A percentile compares a stretch with the other conserved stretches of the same genome.
These are phyloP conservation scores for Agrotis clavis DNA, from an alignment of 2,888 invertebrate species.

Conservation along the genomic window DNA sequence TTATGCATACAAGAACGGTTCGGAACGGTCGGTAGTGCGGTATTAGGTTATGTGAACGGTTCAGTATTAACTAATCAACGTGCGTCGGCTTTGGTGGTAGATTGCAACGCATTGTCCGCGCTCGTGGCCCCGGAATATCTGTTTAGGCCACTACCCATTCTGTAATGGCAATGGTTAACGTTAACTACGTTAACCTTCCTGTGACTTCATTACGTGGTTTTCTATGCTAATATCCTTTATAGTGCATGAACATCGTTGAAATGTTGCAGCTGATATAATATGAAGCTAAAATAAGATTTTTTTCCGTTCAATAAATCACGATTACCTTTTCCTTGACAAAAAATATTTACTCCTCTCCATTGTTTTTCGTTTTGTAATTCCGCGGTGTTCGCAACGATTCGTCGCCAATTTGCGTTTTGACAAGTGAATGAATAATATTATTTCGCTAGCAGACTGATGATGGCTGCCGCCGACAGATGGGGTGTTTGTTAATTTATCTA, in stretches of 20 bases:
- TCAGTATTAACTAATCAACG: conserved; percentile 90
- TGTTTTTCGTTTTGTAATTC: conserved; percentile 66
- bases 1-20: conserved; percentile 91
- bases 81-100: conserved; percentile 88
- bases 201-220: conserved; percentile 77
- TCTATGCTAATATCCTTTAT: conserved; percentile 67
- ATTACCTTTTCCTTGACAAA: conserved; percentile 38
- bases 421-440: conserved; percentile 87
- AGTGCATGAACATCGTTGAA: conserved; percentile 29
- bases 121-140: conserved; percentile 90
- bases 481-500: conserved; percentile 73
- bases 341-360: conserved; percentile 49
- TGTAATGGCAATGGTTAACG: conserved; percentile 87
- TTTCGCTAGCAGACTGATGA: conserved; percentile 75
- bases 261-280: not conserved
- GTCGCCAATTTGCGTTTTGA: conserved; percentile 84
- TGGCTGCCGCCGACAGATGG: conserved; percentile 75
- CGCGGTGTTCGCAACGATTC: conserved; percentile 72
- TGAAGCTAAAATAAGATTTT: not conserved
- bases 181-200: conserved; percentile 83
- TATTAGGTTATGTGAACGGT: conserved; percentile 87
- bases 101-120: conserved; percentile 89
- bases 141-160: conserved; percentile 89
- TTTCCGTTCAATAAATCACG: conserved; percentile 25
- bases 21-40: conserved; percentile 80